Evolutionary conservation across 1,140 invertebrate species (phyloP).

Genomic region (Odontomachus brunneus): DNA sequence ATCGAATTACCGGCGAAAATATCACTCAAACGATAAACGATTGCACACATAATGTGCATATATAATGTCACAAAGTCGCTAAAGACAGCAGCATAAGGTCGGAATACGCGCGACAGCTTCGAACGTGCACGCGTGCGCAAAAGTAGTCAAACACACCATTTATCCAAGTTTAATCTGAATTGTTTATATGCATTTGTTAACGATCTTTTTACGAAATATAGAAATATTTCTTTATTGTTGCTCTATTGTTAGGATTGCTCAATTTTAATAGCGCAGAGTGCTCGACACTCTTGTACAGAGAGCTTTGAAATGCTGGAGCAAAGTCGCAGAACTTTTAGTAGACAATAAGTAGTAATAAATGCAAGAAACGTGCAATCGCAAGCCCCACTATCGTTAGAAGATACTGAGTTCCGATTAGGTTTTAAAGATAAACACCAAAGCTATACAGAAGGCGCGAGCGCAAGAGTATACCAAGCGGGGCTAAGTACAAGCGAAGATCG

Average conservation of each 20-base stretch:
- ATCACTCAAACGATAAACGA: too few relatives aligned
- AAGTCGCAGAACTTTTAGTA: slow-evolving; percentile 30
- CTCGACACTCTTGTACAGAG: slow-evolving; percentile 5
- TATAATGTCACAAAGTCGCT: not conserved
- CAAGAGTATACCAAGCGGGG: slow-evolving; percentile 14
- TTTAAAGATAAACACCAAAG: slow-evolving; percentile 46
- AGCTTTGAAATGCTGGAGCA: slow-evolving; percentile 15
- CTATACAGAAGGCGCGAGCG: slow-evolving; percentile 32
- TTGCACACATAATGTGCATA: not conserved
- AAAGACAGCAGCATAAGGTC: not conserved
- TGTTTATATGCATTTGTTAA: slow-evolving; percentile 41
- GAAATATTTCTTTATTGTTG: slow-evolving; percentile 43
- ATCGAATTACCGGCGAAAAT: not conserved
- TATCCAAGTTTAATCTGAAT: slow-evolving; percentile 15
- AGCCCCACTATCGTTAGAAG: slow-evolving; percentile 29
- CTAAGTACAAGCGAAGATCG: too few relatives aligned
- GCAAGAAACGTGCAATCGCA: slow-evolving; percentile 23
- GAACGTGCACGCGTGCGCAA: not conserved
- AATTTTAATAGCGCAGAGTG: slow-evolving; percentile 36
- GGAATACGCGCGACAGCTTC: not conserved
- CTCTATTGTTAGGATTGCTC: slow-evolving; percentile 39
- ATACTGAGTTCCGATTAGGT: slow-evolving; percentile 39
- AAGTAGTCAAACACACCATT: not conserved
- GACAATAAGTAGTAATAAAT: slow-evolving; percentile 43
- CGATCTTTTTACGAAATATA: slow-evolving; percentile 39